Evolutionary conservation across 2,888 invertebrate genomes (phyloP), one percentile per base, ranked within the genome.

Genomic region (Tinea pellionella): DNA sequence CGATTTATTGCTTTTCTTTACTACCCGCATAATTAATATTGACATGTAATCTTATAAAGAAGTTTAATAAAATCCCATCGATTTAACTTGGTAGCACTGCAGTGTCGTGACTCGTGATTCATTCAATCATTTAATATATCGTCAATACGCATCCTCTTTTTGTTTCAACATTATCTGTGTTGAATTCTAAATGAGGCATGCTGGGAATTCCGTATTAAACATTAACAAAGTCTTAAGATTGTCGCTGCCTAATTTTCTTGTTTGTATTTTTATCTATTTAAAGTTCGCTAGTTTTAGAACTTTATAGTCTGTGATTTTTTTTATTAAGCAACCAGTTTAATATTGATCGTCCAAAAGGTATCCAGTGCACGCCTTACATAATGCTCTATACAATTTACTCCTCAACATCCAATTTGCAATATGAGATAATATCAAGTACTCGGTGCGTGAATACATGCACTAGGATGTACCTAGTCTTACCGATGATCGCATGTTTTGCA

Each of bases 161-260:
- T 57, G 57, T 57, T 57, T 15, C 7, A 30, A 24, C 57, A 4
- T 19, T 57, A 13, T 57, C 30, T 57, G 32, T 57, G 13, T 32
- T n/a, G 57, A 16, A 57, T 57, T 16, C 32, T 57, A 57, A 57
- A 32, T 32, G 16, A 57, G 13, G 24, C 55, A 55, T 6, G n/a
- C 6, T 19, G 55, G 55, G 24, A 55, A 19, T 55, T n/a, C 55
- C 55, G n/a, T 55, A 55, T 55, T 19, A 55, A n/a, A n/a, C 3
- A 13, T 47, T 47, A 24, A 18, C 15, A 7, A 18, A 47, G 47
- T 37, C n/a, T 37, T 37, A 37, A 2, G 37, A 37, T 12, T 37
- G 37, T 12, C 37, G 9, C 30, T n/a, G 30, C 9, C 30, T 30
- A 30, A 30, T 37, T 37, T 24, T 24, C 6, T 24, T 24, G 6